Percentiles rank a stretch among this genome's conserved stretches.
Evolutionary conservation across 2,113 vertebrate genomes (phyloP).

Genomic region (Neoarius graeffei): DNA sequence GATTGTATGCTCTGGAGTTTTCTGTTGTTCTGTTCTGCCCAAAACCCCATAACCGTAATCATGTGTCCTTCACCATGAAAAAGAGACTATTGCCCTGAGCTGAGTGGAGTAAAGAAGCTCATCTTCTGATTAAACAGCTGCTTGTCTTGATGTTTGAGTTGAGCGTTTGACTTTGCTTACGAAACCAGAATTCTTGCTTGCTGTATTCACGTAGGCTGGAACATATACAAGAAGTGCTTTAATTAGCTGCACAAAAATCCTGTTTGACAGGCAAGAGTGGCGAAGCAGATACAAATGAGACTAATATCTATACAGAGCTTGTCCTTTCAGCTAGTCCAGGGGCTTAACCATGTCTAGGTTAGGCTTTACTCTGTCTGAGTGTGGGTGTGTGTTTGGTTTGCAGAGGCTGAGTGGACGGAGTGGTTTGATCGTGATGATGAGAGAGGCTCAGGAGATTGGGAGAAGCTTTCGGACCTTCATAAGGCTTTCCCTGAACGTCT

Average conservation of each 20-base stretch:
- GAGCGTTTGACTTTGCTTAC: conserved; percentile 8
- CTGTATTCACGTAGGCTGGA: neutral
- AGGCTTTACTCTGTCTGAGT: conserved; percentile 15
- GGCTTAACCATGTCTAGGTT: conserved; percentile 8
- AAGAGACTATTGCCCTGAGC: conserved; percentile 18
- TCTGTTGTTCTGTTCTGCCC: neutral
- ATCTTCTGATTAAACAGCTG: conserved; percentile 26
- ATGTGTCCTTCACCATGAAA: conserved; percentile 7
- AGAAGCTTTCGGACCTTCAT: conserved; percentile 85
- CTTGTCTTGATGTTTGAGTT: conserved; percentile 27
- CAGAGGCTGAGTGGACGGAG: conserved; percentile 94
- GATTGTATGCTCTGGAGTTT: neutral
- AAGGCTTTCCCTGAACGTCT: conserved; percentile 80
- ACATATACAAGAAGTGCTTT: conserved; percentile 41
- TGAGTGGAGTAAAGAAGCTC: conserved; percentile 5
- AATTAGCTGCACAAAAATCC: conserved; percentile 53
- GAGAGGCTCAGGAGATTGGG: conserved; percentile 83
- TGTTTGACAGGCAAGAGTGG: conserved; percentile 52
- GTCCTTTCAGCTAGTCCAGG: conserved; percentile 20
- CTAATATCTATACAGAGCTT: conserved; percentile 41
- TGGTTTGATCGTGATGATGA: conserved; percentile 88
- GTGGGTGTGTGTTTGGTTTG: conserved; percentile 41
- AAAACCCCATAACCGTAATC: conserved; percentile 7
- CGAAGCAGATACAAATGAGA: conserved; percentile 49
- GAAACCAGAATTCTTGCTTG: conserved; percentile 17